Base-by-base conservation (phyloP, 2,888 invertebrate genomes). In the Quadroppia sp. region DNA sequence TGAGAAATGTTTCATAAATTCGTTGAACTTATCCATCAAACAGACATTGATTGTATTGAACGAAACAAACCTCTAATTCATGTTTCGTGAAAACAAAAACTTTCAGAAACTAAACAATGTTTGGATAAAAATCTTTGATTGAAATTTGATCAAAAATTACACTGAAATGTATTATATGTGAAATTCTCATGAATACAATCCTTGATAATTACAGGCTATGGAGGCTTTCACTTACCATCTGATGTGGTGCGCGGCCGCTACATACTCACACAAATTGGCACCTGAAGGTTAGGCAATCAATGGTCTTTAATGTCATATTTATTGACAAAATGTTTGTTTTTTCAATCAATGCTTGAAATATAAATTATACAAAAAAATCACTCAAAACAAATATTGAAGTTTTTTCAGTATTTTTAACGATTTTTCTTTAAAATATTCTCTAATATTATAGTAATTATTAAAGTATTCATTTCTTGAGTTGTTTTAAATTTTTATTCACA, bases 181-280 rank as follows among this genome's bases (percentile, higher is more conserved):
- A 69, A 45, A 45, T 13, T 69, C 45, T 69, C 45, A 69, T 42
- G 36, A 69, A 25, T 45, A 36, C 45, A n/a, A 64, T 69, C 15
- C 23, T 30, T 45, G 25, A 70, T 69, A 36, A 72, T 59, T 72
- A 56, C 42, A 72, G 73, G 90, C 90, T 0, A 88, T 92, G 87
- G 92, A 92, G 82, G 89, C 91, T 0, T 83, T 92, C 20, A 91
- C 91, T 0, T 90, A 91, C 30, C 91, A 92, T 80, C 83, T 94
- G 77, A 91, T 93, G 91, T 93, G 92, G 90, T 91, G 92, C 20
- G 91, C 94, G 48, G 92, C 92, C 0, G 90, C 92, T 7, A 91
- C 92, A 0, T 92, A 93, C 82, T 92, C 91, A 80, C 89, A 91
- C 17, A 87, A 90, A 82, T 83, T 93, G 79, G 90, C 92, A 0